Conservation (phyloP, 2,113 vertebrate species). For the Grammomys dolichurus region DNA sequence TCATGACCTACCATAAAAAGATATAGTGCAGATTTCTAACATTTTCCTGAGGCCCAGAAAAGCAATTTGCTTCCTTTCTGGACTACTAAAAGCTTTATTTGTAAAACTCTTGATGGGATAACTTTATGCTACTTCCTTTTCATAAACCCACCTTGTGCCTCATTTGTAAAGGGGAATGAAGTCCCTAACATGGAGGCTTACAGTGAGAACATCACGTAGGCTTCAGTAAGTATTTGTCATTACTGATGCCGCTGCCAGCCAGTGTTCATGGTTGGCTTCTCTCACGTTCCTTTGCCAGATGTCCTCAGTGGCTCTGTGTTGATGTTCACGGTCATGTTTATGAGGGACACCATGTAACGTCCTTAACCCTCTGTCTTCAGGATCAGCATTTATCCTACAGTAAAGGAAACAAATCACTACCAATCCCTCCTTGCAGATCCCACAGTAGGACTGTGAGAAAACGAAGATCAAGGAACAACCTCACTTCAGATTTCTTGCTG, state of each 20-base stretch:
- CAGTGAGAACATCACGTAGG: background rate
- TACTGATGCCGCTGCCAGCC: background rate
- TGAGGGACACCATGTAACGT: background rate
- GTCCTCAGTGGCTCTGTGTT: constrained; percentile 13
- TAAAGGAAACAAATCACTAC: background rate
- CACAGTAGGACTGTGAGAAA: background rate
- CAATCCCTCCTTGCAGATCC: background rate
- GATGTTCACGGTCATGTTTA: background rate
- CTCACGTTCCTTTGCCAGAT: background rate
- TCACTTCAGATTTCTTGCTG: background rate
- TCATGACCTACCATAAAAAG: background rate
- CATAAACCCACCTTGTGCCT: background rate
- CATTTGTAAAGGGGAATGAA: background rate
- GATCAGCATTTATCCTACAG: background rate
- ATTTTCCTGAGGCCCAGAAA: background rate
- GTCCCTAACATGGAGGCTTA: background rate
- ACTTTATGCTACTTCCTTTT: background rate
- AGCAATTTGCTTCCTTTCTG: background rate
- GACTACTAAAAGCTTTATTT: background rate
- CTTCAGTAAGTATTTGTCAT: background rate
- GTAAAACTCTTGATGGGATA: background rate
- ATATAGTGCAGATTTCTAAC: background rate
- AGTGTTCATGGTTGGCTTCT: background rate
- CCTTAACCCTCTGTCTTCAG: background rate
- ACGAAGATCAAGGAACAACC: background rate